These are phyloP conservation scores for Lapara coniferarum DNA, from an alignment of 2,888 invertebrate species.

Conservation along the genomic window DNA sequence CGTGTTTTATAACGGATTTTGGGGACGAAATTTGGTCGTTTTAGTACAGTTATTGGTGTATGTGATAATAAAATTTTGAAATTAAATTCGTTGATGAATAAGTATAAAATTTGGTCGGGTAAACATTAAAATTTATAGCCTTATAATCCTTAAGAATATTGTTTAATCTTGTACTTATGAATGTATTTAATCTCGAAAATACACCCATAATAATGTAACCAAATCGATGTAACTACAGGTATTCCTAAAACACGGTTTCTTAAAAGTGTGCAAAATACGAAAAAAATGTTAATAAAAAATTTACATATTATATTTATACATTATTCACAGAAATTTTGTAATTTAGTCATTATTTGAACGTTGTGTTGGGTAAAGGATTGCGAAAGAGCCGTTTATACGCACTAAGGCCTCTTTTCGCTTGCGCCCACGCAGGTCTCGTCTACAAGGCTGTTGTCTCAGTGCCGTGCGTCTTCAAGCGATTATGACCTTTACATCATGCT, in stretches of 20 bases:
- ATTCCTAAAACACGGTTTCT: neutral
- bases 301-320: slow-evolving; percentile 19
- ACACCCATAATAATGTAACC: no score
- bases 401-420: slow-evolving; percentile 46
- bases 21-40: neutral
- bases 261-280: slow-evolving; percentile 1
- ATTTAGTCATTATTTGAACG: slow-evolving; percentile 48
- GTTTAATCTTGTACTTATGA: no score
- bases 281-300: slow-evolving; percentile 17
- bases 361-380: slow-evolving; percentile 61
- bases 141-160: no score
- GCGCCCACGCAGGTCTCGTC: slow-evolving; percentile 57
- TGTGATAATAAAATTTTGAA: no score
- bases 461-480: slow-evolving; percentile 37
- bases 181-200: no score
- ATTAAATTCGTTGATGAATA: no score
- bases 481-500: slow-evolving; percentile 32
- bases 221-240: neutral
- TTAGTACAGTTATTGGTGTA: neutral
- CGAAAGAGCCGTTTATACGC: slow-evolving; percentile 46
- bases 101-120: no score
- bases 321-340: slow-evolving; percentile 23
- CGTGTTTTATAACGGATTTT: neutral
- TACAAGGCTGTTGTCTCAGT: slow-evolving; percentile 42
- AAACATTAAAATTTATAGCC: no score